Evolutionary conservation across 2,888 invertebrate genomes (phyloP).

Genomic region (Dicyrtomina minuta): DNA sequence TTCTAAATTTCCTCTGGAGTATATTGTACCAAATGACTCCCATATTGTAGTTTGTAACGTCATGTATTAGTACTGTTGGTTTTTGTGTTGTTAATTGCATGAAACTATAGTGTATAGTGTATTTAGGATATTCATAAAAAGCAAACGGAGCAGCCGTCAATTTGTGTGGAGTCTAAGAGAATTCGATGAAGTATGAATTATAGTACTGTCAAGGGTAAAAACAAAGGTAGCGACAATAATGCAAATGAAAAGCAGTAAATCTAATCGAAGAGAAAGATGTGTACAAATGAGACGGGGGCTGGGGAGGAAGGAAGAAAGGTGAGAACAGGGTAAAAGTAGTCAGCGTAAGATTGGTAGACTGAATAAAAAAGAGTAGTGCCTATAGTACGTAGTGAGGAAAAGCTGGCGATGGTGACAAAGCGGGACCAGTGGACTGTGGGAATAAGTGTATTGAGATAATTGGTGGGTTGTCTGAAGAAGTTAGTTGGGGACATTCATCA

Average conservation of each 20-base stretch:
- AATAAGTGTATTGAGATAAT: slow-evolving; percentile 29
- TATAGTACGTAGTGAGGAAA: background rate
- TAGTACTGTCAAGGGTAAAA: background rate
- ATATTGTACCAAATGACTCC: no score
- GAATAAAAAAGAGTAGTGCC: background rate
- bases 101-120: no score
- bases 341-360: background rate
- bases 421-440: background rate
- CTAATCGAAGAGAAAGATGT: background rate
- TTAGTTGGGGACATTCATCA: slow-evolving; percentile 29
- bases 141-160: no score
- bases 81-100: no score
- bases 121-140: no score
- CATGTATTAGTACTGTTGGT: no score
- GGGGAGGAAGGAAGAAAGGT: slow-evolving; percentile 2
- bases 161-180: no score
- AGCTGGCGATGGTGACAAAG: background rate
- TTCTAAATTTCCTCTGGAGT: no score
- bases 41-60: no score
- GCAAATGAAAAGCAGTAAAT: background rate
- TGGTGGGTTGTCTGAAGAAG: slow-evolving; percentile 27
- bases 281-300: background rate
- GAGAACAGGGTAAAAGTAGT: background rate
- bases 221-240: background rate
- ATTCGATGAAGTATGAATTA: no score